Conservation (phyloP, 2,888 invertebrate genomes). For the Chrysolina americana region DNA sequence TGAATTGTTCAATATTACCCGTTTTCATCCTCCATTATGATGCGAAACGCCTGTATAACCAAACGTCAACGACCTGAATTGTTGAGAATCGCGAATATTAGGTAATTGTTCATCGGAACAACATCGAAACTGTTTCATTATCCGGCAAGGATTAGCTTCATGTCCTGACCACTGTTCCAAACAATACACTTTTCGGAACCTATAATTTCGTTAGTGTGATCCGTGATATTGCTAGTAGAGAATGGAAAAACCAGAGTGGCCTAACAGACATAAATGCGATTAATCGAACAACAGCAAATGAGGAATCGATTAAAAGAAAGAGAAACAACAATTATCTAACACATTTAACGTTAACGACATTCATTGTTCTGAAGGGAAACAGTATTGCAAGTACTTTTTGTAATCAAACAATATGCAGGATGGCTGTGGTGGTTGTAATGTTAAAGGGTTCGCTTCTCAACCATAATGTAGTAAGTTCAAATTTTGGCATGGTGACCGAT, state of each 20-base stretch:
- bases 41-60: neutral
- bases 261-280: neutral
- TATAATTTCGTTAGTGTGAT: neutral
- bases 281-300: no score
- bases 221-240: neutral
- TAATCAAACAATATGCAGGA: no score
- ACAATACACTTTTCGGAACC: neutral
- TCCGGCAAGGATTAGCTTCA: neutral
- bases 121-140: neutral
- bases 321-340: no score
- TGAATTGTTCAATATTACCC: neutral
- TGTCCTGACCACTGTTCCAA: neutral
- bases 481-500: no score
- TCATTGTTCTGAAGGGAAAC: no score
- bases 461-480: no score
- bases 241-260: neutral
- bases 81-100: neutral
- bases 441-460: no score
- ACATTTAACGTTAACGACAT: no score
- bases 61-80: neutral
- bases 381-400: no score
- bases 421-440: no score
- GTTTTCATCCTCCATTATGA: neutral
- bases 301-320: no score
- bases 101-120: neutral